Evolutionary conservation across 2,797 vertebrate genomes (phyloP), one percentile per base, ranked within the genome.

Genomic region (Phalanger gymnotis): DNA sequence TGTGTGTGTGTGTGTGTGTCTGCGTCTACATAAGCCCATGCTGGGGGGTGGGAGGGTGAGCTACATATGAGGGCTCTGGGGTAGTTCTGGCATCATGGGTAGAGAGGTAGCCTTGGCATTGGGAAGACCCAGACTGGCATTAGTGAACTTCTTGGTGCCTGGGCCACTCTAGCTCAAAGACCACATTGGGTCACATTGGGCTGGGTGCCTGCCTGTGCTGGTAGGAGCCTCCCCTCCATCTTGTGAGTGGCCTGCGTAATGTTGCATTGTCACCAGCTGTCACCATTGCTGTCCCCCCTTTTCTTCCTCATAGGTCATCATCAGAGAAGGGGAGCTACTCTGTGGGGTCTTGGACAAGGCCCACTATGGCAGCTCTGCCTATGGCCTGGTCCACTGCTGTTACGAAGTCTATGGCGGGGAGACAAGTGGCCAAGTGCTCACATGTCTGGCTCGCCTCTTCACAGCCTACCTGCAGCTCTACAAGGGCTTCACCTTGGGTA

Each of bases 311-410:
- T 96, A 99, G 99, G 99, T 99, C 96, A 96, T 99, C 97, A 99
- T 99, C 93, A 99, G 99, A 93, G 98, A 99, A 0, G 99, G 99
- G 0, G 99, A 99, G 96, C 98, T 99, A 92, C 98, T 99, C 47
- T 98, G 99, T 13, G 99, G 99, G 0, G 99, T 99, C 92, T 97
- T 99, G 98, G 99, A 99, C 98, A 99, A 99, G 98, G 99, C 99
- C 0, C 99, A 99, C 97, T 99, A 99, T 0, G 99, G 99, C 94
- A 99, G 99, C 97, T 99, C 99, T 0, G 99, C 99, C 34, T 99
- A 99, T 0, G 99, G 99, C 31, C 98, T 99, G 96, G 99, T 99
- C 2, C 99, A 99, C 98, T 99, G 99, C 97, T 99, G 99, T 98
- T 99, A 99, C 1, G 99, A 99, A 97, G 99, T 99, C 81, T 99